Conservation (phyloP, 2,113 vertebrate genomes). For the Opisthocomus hoazin region DNA sequence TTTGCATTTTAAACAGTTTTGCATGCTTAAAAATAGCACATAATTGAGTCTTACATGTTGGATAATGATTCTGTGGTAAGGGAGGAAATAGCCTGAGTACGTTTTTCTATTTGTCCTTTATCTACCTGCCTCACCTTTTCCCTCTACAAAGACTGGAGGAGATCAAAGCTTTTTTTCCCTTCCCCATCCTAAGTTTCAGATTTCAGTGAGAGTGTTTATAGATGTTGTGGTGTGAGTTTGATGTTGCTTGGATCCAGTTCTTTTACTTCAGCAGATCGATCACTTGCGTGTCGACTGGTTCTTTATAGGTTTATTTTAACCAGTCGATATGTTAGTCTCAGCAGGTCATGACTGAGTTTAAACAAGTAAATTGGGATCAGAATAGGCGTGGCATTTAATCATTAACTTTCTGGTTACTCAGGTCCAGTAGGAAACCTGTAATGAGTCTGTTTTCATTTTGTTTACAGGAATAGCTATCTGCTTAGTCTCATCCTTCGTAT, state of each 20-base stretch:
- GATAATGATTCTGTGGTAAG: background rate
- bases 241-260: background rate
- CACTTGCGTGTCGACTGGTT: fast-evolving
- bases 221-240: background rate
- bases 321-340: background rate
- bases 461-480: conserved; percentile 62
- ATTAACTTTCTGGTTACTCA: conserved; percentile 62
- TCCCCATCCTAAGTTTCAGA: background rate
- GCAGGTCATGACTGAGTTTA: conserved; percentile 11
- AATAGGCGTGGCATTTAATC: conserved; percentile 46
- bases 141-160: background rate
- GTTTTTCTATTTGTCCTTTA: background rate
- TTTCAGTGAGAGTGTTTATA: background rate
- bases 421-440: conserved; percentile 44
- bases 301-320: background rate
- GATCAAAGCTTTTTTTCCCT: background rate
- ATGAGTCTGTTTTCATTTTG: conserved; percentile 45
- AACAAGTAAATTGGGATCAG: background rate
- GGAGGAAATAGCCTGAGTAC: background rate
- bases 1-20: background rate
- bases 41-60: background rate
- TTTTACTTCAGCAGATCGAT: background rate
- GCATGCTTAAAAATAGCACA: background rate
- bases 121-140: background rate
- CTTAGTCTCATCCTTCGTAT: conserved; percentile 29